Conservation (phyloP, 2,113 vertebrate genomes). For the Pelecanus crispus region DNA sequence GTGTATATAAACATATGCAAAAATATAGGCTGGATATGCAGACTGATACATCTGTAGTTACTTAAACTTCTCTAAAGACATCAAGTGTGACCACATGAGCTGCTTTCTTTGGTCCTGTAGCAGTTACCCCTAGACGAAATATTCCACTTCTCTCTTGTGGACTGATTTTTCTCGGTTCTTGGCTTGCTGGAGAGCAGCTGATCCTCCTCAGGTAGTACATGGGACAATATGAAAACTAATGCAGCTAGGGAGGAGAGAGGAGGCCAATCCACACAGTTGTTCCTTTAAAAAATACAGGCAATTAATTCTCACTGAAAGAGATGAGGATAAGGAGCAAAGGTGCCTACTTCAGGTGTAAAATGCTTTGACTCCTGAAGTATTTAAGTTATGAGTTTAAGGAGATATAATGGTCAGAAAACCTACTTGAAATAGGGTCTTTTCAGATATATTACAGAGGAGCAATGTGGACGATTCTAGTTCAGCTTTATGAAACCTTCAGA, state of each 20-base stretch:
- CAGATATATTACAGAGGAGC: neutral
- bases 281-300: neutral
- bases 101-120: neutral
- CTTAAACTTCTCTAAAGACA: neutral
- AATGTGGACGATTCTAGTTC: neutral
- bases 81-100: neutral
- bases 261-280: neutral
- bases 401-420: neutral
- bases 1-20: neutral
- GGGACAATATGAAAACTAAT: neutral
- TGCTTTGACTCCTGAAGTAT: neutral
- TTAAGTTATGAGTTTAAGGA: neutral
- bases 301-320: neutral
- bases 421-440: neutral
- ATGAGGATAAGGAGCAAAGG: neutral
- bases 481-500: neutral
- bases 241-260: neutral
- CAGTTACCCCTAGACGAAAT: rapidly evolving
- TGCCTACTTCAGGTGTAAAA: neutral
- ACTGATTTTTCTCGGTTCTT: neutral
- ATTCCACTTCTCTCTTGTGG: neutral
- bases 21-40: neutral
- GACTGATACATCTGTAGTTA: neutral
- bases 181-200: neutral
- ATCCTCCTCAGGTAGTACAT: neutral